phyloP scores from a whole-genome alignment of 2,113 vertebrate genomes.

The Rissa tridactyla region DNA sequence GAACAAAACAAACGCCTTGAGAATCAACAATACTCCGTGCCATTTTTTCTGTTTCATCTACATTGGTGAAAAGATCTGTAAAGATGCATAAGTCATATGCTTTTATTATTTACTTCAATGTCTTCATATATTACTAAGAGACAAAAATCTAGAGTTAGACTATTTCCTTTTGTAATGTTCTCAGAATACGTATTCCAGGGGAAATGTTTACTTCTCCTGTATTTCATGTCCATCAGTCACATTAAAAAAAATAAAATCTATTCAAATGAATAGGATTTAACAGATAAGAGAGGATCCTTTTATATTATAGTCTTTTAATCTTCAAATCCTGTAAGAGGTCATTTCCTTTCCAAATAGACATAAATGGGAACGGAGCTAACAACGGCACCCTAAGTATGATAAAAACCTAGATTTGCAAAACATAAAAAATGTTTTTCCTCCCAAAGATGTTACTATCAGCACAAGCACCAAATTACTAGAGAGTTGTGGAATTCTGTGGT shows the following conservation, averaged over 20 bases:
- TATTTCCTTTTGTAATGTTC: not conserved
- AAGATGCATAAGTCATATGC: not conserved
- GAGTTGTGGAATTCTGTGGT: not conserved
- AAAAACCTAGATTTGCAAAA: not conserved
- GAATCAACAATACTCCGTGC: constrained; percentile 84
- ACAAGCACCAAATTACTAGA: not conserved
- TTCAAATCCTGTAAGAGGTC: not conserved
- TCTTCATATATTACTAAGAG: not conserved
- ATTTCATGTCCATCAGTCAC: not conserved
- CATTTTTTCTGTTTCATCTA: constrained; percentile 86
- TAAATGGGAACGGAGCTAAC: not conserved
- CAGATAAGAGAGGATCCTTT: not conserved
- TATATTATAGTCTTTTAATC: not conserved
- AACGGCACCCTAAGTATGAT: not conserved
- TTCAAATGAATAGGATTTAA: not conserved
- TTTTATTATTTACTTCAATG: not conserved
- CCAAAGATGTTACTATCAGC: not conserved
- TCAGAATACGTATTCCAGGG: not conserved
- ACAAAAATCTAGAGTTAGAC: not conserved
- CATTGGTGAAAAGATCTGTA: constrained; percentile 88
- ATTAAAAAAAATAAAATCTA: not conserved
- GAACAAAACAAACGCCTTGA: constrained; percentile 93
- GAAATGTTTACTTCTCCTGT: not conserved
- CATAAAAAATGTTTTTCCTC: not conserved
- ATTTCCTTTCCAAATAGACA: not conserved